These are phyloP conservation scores for Nasonia oneida DNA, from an alignment of 2,888 invertebrate genomes.

Conservation along the genomic window DNA sequence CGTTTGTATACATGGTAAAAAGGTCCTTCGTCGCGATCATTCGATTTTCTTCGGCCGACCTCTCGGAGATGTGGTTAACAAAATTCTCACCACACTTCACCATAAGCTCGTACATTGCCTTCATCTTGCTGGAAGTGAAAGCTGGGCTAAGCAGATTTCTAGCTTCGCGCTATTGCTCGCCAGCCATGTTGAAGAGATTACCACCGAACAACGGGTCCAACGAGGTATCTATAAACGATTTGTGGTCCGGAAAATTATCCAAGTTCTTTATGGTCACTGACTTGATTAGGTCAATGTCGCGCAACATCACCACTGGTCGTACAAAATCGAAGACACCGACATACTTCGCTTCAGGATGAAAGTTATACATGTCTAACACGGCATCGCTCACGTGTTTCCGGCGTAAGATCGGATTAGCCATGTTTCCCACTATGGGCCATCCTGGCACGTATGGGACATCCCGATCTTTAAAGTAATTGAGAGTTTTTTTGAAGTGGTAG, in stretches of 20 bases:
- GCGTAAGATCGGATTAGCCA: conserved; percentile 59
- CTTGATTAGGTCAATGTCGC: conserved; percentile 74
- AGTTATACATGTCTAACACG: conserved; percentile 64
- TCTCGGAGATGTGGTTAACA: conserved; percentile 64
- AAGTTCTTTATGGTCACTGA: conserved; percentile 71
- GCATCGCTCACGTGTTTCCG: conserved; percentile 48
- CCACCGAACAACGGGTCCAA: conserved; percentile 67
- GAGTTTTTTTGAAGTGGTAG: conserved; percentile 42
- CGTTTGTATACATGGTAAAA: conserved; percentile 76
- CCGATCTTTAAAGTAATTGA: conserved; percentile 58
- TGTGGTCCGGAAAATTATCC: conserved; percentile 72
- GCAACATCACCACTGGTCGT: conserved; percentile 68
- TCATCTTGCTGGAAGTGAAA: conserved; percentile 64
- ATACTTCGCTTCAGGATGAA: conserved; percentile 67
- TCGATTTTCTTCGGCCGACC: conserved; percentile 26
- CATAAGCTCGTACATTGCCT: conserved; percentile 20
- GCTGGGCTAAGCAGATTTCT: conserved; percentile 78
- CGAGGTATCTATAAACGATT: conserved; percentile 63
- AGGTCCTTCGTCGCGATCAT: conserved; percentile 77
- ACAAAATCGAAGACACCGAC: conserved; percentile 71
- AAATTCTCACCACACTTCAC: conserved; percentile 59
- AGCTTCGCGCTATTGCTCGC: conserved; percentile 80
- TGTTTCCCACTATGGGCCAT: conserved; percentile 65
- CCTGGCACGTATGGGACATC: conserved; percentile 62
- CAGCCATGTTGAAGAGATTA: conserved; percentile 69